A percentile compares a stretch with the other conserved stretches of the same genome.
Conservation (phyloP, 2,113 vertebrate species). For the Phrynosoma platyrhinos region DNA sequence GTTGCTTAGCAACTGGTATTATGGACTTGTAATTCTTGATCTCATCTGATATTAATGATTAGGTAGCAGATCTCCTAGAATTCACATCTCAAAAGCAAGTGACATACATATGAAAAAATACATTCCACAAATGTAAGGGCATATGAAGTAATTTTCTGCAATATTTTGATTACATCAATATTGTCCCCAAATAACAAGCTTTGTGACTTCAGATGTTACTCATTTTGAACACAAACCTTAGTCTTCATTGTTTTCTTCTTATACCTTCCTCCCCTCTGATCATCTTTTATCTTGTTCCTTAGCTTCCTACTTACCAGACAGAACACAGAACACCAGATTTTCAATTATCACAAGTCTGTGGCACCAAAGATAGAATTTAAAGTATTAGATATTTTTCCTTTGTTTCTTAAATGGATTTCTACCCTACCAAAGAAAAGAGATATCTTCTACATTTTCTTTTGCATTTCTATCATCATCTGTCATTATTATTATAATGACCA, state of each 20-base stretch:
- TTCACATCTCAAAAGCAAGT: background rate
- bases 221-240: background rate
- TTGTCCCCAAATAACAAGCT: background rate
- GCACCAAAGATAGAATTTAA: background rate
- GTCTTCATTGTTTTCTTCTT: background rate
- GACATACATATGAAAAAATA: background rate
- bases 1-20: conserved; percentile 13
- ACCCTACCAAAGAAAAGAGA: background rate
- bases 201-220: background rate
- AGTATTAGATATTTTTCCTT: too few relatives aligned
- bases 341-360: too few relatives aligned
- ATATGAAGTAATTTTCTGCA: background rate
- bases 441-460: background rate
- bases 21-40: background rate
- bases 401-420: background rate
- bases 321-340: background rate
- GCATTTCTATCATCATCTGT: background rate
- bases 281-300: background rate
- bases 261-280: background rate
- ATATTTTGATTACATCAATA: background rate
- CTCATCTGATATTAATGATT: background rate
- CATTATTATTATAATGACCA: background rate
- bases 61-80: background rate
- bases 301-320: background rate
- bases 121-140: background rate